Base-by-base conservation (phyloP, 2,888 invertebrate species). In the Eumerus sabulonum region DNA sequence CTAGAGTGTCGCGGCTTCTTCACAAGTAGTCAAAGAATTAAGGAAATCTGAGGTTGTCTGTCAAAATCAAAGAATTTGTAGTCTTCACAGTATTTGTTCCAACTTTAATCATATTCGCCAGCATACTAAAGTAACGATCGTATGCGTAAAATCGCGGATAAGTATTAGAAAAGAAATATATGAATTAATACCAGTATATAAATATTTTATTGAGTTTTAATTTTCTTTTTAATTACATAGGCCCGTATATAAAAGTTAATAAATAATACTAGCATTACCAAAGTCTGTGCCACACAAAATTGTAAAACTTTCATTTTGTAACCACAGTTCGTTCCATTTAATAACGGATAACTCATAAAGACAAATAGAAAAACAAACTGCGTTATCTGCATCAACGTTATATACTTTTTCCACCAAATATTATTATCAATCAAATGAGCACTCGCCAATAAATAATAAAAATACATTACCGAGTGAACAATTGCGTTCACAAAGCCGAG, bases 391-490 rank as follows among this genome's bases (percentile, higher is more conserved):
- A 95, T 85, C 84, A 93, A 93, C 0, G 96, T 96, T 73, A 97
- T 93, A 84, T 94, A 91, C 83, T 94, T 95, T 86, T 96, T 97
- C 93, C 95, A 94, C 93, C 94, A 94, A 0, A 93, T 86, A 59
- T 92, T 89, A 84, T 93, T 94, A 84, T 93, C 91, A 51, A 91
- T 90, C 0, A 94, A 94, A 56, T 93, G 91, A 62, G 93, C 89
- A 0, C 94, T 94, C 0, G 95, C 92, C 63, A 94, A 84, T 7
- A 95, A 90, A 85, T 96, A 97, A 86, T 97, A 95, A 0, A 90
- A 89, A 85, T 97, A 97, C 96, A 97, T 96, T 19, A 95, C 86
- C 0, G 92, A 86, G 85, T 97, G 96, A 0, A 97, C 94, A 72
- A 94, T 92, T 0, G 91, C 90, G 85, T 96, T 97, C 17, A 95